Conservation (phyloP, 2,113 vertebrate species). For the Gila orcuttii region DNA sequence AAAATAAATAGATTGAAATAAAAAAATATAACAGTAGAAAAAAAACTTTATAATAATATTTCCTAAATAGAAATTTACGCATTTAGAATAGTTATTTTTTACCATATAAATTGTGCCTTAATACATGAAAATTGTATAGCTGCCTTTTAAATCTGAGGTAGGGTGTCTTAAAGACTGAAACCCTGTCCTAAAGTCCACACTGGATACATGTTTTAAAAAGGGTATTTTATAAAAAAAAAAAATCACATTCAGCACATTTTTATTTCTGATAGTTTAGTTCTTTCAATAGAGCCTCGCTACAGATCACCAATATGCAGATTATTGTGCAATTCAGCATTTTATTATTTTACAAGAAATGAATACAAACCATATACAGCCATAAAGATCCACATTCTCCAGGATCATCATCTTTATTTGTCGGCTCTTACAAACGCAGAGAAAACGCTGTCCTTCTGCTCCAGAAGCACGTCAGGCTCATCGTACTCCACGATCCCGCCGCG, state of each 20-base stretch:
- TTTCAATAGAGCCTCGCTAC: background rate
- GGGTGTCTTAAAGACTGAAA: too few species aligned
- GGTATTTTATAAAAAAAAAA: background rate
- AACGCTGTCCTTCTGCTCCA: slow-evolving; percentile 87
- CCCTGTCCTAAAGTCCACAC: too few species aligned
- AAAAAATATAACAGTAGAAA: too few species aligned
- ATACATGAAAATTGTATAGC: too few species aligned
- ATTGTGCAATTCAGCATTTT: background rate
- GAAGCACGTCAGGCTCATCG: slow-evolving; percentile 86
- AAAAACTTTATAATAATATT: too few species aligned
- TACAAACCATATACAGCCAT: slow-evolving; percentile 81
- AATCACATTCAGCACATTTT: background rate
- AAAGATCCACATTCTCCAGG: background rate
- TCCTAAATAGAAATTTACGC: too few species aligned
- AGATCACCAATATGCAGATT: background rate
- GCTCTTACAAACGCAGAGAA: slow-evolving; percentile 95
- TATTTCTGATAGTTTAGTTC: background rate
- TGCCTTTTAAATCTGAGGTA: too few species aligned
- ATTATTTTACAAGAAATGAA: background rate
- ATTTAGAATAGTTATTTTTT: too few species aligned
- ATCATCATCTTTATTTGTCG: slow-evolving; percentile 83
- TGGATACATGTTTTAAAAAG: too few species aligned
- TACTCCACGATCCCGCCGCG: slow-evolving; percentile 92
- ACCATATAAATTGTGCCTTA: too few species aligned
- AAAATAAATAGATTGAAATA: too few species aligned